Base-by-base conservation (phyloP, 1,140 invertebrate species). In the Leptinotarsa undecemlineata region DNA sequence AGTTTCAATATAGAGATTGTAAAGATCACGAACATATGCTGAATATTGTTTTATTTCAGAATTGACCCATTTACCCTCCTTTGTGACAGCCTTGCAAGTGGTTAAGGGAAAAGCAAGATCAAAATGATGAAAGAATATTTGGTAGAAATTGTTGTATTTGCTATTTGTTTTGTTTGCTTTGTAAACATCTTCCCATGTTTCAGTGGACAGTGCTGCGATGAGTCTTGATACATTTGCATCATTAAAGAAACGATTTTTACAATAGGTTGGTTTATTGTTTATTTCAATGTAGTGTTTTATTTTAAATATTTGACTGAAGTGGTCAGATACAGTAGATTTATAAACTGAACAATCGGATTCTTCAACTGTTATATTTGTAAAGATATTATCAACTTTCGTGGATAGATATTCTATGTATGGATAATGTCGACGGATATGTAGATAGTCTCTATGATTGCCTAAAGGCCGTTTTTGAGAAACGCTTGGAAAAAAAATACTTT, bases 11-110 rank as follows among this genome's bases (percentile, higher is more conserved):
- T 20, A 64, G 19, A 64, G 62, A 15, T 64, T 13, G 62, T 64
- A 64, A 3, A 64, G 62, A 21, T 64, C 62, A 19, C 62, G 62
- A 23, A 64, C 62, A 64, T 64, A 64, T 14, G 62, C 19, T 15
- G 62, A 15, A 21, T 64, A 64, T 64, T 64, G 14, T 64, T 23
- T 64, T 64, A 64, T 64, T 26, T 64, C 62, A 64, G 62, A n/a
- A 20, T 20, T n/a, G 14, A 64, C n/a, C n/a, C n/a, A n/a, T n/a
- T n/a, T n/a, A n/a, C n/a, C n/a, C n/a, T n/a, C n/a, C n/a, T n/a
- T n/a, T n/a, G n/a, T n/a, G 19, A 17, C 13, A 17, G 11, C 19
- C 19, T 64, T 64, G 15, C 20, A 64, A 64, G 14, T 64, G 19
- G 62, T 17, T 19, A 23, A 19, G 13, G 62, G 20, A 19, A 64